Base-by-base conservation (phyloP, 2,797 vertebrate genomes). In the Chromobotia macracanthus region DNA sequence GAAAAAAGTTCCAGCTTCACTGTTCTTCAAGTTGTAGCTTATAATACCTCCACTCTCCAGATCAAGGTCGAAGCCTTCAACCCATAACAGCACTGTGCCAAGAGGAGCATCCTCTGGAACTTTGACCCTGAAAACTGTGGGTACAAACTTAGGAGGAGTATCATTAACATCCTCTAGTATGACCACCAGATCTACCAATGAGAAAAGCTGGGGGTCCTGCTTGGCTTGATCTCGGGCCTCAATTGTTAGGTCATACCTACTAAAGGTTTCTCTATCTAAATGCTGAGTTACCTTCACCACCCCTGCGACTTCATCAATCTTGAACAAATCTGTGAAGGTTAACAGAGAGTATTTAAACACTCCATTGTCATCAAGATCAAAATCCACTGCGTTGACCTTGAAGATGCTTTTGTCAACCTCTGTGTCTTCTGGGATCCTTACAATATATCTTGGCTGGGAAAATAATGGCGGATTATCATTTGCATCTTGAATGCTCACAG, bases 381-480 rank as follows among this genome's bases (percentile, higher is more conserved):
- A 82, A 63, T 99, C 98, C 41, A 90, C 69, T 2, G 97, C 94
- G 60, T 80, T 92, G 16, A 95, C 88, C 48, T 95, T 93, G 69
- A 95, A 93, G 64, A 99, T 77, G 25, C 91, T 91, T 5, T 94
- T 92, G 56, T 95, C 95, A 8, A 87, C 35, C 56, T 93, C 92
- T 31, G 92, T 89, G 82, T 96, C 94, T 88, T 99, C 98, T 18
- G 93, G 91, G 84, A 97, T 84, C 0, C 53, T 88, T 61, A 96
- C 75, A 83, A 96, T 94, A 75, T 96, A 97, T 56, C 92, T 93
- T 23, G 92, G 91, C 35, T 95, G 94, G 71, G 94, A 87, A 80
- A 99, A 99, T 74, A 86, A 83, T n/a, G 98, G 98, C 3, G 92
- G 88, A 13, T 96, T 96, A 85, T 99, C 97, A 21, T 99, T 99